Percentiles rank a stretch among this genome's conserved stretches.
phyloP scores from a whole-genome alignment of 1,140 invertebrate genomes.

The Heliconius eleuchia region DNA sequence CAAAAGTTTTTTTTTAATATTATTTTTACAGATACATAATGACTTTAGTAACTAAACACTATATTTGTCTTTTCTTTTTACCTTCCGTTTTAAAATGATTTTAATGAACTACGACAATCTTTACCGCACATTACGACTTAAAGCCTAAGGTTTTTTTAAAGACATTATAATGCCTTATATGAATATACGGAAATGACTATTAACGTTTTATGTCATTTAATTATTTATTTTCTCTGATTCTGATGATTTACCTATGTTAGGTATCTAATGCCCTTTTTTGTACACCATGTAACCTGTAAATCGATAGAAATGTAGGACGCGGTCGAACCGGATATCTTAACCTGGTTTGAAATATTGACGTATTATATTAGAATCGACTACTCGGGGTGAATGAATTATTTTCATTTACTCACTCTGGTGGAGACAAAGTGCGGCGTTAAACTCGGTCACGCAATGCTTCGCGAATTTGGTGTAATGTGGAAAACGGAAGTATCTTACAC shows the following conservation, averaged over 20 bases:
- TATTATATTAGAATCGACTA: slow-evolving; percentile 3
- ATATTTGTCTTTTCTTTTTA: not conserved
- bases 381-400: not conserved
- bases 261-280: not conserved
- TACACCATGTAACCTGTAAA: not conserved
- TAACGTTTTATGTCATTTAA: no score
- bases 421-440: not conserved
- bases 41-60: no score
- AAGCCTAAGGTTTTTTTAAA: no score
- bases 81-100: not conserved
- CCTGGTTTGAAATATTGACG: slow-evolving; percentile 4
- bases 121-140: no score
- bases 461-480: no score
- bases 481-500: no score
- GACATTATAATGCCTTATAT: no score
- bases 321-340: slow-evolving; percentile 9
- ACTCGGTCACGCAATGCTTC: not conserved
- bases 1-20: not conserved
- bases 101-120: not conserved
- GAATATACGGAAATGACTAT: no score
- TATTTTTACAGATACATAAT: no score
- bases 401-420: not conserved
- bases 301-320: slow-evolving; percentile 13
- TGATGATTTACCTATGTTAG: not conserved
- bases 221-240: no score